Evolutionary conservation across 2,113 vertebrate species (phyloP).

Genomic region (Alethe castanea): DNA sequence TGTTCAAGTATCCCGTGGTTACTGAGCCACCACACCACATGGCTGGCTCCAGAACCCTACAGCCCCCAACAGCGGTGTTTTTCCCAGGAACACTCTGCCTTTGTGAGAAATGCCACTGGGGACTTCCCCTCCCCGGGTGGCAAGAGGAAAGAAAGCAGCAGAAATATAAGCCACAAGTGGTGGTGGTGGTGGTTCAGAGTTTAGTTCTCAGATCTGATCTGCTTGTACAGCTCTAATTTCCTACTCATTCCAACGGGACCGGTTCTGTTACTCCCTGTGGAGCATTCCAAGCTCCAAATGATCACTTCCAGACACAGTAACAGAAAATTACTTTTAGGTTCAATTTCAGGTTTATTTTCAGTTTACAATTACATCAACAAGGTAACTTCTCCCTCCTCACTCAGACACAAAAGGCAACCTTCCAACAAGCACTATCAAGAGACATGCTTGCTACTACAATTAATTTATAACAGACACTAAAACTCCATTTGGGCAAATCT

Average conservation of each 20-base stretch:
- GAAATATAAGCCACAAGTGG: rapidly evolving
- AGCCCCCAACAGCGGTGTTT: background rate
- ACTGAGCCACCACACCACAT: background rate
- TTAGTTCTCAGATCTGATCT: background rate
- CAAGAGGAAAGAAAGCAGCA: background rate
- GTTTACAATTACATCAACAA: background rate
- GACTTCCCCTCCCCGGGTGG: background rate
- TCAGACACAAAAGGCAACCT: background rate
- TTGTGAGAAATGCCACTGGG: background rate
- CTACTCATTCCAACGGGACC: background rate
- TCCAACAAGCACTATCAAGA: background rate
- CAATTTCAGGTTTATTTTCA: background rate
- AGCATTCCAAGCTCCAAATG: background rate
- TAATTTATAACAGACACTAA: background rate
- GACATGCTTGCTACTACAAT: background rate
- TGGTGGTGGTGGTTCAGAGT: background rate
- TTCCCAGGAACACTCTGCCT: background rate
- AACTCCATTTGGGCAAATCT: background rate
- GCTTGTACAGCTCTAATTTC: background rate
- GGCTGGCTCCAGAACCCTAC: background rate
- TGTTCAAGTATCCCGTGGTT: background rate
- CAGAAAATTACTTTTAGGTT: background rate
- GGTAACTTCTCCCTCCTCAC: background rate
- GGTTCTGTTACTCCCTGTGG: background rate
- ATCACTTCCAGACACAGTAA: background rate